Evolutionary conservation across 2,888 invertebrate species (phyloP).

Genomic region (Patella depressa): DNA sequence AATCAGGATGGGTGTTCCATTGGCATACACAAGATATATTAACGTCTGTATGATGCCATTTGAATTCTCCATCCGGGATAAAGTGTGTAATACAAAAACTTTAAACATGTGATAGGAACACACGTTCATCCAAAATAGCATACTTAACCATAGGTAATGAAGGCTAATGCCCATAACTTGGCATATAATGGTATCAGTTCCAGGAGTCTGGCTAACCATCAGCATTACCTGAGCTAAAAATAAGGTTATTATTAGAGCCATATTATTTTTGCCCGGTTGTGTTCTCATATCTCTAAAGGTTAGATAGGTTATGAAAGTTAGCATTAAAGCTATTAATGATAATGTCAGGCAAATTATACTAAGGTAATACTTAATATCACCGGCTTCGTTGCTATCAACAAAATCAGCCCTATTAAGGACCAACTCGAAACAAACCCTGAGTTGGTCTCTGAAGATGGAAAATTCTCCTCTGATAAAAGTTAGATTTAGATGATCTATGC

Average conservation of each 20-base stretch:
- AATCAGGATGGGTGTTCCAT: slow-evolving; percentile 14
- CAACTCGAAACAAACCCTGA: background rate
- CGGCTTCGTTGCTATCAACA: background rate
- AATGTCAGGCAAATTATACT: slow-evolving; percentile 13
- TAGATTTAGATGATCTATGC: background rate
- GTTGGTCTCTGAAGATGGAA: background rate
- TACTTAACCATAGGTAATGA: slow-evolving; percentile 45
- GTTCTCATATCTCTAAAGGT: slow-evolving; percentile 33
- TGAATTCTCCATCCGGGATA: slow-evolving; percentile 4
- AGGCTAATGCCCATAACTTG: slow-evolving; percentile 35
- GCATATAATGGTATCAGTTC: slow-evolving; percentile 27
- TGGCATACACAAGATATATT: slow-evolving; percentile 22
- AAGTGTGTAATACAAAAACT: slow-evolving; percentile 21
- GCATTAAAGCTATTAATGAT: slow-evolving; percentile 34
- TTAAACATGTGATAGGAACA: slow-evolving; percentile 44
- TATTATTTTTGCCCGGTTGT: slow-evolving; percentile 40
- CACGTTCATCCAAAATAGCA: slow-evolving; percentile 42
- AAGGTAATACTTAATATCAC: background rate
- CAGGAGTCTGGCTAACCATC: slow-evolving; percentile 28
- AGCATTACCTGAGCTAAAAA: slow-evolving; percentile 37
- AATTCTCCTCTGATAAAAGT: background rate
- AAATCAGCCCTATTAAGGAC: background rate
- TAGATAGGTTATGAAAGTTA: slow-evolving; percentile 40
- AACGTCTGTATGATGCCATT: slow-evolving; percentile 19
- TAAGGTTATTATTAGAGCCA: slow-evolving; percentile 35